Base-by-base conservation (phyloP, 2,888 invertebrate species). In the Nemurella pictetii region DNA sequence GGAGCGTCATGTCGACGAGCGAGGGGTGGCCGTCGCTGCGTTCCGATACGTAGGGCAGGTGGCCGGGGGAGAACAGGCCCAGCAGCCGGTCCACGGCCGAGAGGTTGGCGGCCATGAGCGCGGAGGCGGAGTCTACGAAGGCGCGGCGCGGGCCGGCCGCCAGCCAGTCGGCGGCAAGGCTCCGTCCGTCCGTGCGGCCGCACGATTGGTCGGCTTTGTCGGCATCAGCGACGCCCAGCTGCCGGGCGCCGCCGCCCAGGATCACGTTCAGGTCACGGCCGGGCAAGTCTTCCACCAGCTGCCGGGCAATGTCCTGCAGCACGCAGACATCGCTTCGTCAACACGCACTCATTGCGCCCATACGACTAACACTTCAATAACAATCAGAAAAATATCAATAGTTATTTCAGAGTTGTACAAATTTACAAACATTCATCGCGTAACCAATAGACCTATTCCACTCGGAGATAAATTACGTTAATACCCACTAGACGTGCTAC, bases 261-360 rank as follows among this genome's bases (percentile, higher is more conserved):
- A 94, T 91, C 0, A 93, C 92, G 92, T 92, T 86, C 12, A 86
- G 83, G 0, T 75, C 84, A 29, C 82, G 85, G 78, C 94, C 94
- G 0, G 94, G 94, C 15, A 90, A 90, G 87, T 93, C 92, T 88
- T 94, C 93, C 28, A 94, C 90, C 83, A 94, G 89, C 88, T 94
- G 94, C 0, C 92, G 89, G 0, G 93, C 94, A 84, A 94, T 94
- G 87, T 94, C 94, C 87, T n/a, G n/a, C n/a, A n/a, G n/a, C n/a
- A n/a, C n/a, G n/a, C n/a, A n/a, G n/a, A n/a, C n/a, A n/a, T n/a
- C n/a, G n/a, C n/a, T n/a, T n/a, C n/a, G n/a, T n/a, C n/a, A n/a
- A n/a, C n/a, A n/a, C n/a, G n/a, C n/a, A n/a, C n/a, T n/a, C n/a
- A n/a, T n/a, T n/a, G n/a, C n/a, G n/a, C n/a, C n/a, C n/a, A n/a